phyloP scores from a whole-genome alignment of 2,888 invertebrate genomes.

The Ctenicera cuprea region DNA sequence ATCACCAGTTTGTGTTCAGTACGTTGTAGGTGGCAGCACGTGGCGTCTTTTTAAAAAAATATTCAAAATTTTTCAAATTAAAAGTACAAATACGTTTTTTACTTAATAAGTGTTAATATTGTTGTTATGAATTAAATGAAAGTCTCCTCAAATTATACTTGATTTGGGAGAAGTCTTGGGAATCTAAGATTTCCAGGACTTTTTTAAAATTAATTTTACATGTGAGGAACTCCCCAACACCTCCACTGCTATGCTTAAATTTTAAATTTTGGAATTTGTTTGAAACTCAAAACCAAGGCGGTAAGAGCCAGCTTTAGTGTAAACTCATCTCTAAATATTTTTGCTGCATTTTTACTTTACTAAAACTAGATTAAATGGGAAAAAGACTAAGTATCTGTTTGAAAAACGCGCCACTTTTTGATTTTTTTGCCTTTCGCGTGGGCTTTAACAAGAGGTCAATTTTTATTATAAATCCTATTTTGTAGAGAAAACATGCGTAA shows the following conservation, averaged over 20 bases:
- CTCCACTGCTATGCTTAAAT: no score
- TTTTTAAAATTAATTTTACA: no score
- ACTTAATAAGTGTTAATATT: neutral
- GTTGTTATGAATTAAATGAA: neutral
- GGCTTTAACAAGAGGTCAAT: neutral
- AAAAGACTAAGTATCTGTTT: slow-evolving; percentile 3
- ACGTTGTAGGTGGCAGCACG: slow-evolving; percentile 51
- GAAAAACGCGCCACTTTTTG: neutral
- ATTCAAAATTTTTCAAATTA: neutral
- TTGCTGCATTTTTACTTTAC: neutral
- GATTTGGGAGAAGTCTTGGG: no score
- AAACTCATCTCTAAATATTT: neutral
- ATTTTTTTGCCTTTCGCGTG: slow-evolving; percentile 5
- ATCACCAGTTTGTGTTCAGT: slow-evolving; percentile 54
- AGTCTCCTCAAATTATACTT: no score
- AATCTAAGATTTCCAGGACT: no score
- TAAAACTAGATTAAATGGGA: neutral
- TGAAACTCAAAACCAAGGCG: neutral
- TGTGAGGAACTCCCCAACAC: no score
- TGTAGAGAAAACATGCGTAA: neutral
- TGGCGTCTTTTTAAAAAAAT: slow-evolving; percentile 22
- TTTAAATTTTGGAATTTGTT: neutral
- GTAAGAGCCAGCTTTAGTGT: neutral
- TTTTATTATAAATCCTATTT: slow-evolving; percentile 13
- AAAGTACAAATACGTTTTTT: neutral